Conservation (phyloP, 2,113 vertebrate species). For the Elanoides forficatus region DNA sequence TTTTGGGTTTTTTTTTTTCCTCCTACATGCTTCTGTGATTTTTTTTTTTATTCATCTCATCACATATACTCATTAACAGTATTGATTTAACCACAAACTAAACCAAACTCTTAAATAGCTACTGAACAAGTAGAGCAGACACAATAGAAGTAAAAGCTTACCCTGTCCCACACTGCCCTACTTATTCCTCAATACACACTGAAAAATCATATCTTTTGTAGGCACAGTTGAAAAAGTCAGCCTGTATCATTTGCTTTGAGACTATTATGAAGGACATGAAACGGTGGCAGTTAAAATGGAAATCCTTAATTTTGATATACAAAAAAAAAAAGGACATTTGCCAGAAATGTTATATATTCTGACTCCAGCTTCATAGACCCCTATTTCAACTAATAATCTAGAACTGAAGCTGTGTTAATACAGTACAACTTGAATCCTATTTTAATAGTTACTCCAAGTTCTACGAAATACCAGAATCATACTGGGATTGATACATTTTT, state of each 20-base stretch:
- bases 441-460: neutral
- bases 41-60: neutral
- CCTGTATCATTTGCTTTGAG: neutral
- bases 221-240: neutral
- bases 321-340: neutral
- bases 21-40: neutral
- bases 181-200: neutral
- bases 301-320: neutral
- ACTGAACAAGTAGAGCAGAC: neutral
- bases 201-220: neutral
- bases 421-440: neutral
- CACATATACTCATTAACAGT: neutral
- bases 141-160: neutral
- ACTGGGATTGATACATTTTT: neutral
- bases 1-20: accelerated
- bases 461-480: neutral
- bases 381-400: neutral
- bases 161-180: neutral
- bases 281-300: neutral
- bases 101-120: neutral
- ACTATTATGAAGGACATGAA: neutral
- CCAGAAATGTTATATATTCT: neutral
- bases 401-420: neutral
- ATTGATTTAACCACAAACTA: neutral
- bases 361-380: neutral